Base-by-base conservation (phyloP, 2,888 invertebrate genomes). In the Anoplius nigerrimus region DNA sequence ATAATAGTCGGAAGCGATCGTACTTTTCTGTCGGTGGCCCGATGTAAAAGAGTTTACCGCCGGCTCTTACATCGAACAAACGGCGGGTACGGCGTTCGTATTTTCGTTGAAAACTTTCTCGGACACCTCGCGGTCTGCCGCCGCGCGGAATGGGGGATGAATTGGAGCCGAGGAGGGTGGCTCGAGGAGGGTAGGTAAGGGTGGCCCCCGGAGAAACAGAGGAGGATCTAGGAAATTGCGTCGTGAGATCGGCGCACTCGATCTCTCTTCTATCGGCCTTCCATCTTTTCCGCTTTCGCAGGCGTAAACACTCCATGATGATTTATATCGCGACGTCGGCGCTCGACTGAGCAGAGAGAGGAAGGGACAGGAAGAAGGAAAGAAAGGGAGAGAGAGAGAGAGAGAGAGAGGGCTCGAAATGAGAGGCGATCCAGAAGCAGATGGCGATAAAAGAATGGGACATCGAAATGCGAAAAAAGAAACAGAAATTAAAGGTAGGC, bases 231-330 rank as follows among this genome's bases (percentile, higher is more conserved):
- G 16, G 16, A 5, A 0, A n/a, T 16, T n/a, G 27, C 24, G 24
- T 16, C 22, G 4, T 6, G 27, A 18, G 11, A 34, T 34, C 42
- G 27, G 27, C 45, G 43, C 42, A 52, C 48, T 60, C 48, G 51
- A 60, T 65, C 57, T 42, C 56, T 16, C 34, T 62, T 18, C 65
- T 61, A 67, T 57, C 56, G 34, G 52, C 45, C 34, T 62, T 27
- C 56, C 34, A 62, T 61, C 46, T 45, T n/a, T 16, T 18, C 16
- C 34, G 22, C 64, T 66, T 66, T 57, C 53, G 55, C 20, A 51
- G 51, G 61, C 59, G 69, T 76, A 69, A 74, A 75, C 71, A 71
- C 27, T 46, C 57, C 42, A 42, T 52, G 71, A 70, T 68, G 68
- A 74, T 71, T 71, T 71, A 71, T 61, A 63, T 27, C 46, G 56